Evolutionary conservation across 2,888 invertebrate species (phyloP), one percentile per base, ranked within the genome.

Genomic region (Eilema depressum): DNA sequence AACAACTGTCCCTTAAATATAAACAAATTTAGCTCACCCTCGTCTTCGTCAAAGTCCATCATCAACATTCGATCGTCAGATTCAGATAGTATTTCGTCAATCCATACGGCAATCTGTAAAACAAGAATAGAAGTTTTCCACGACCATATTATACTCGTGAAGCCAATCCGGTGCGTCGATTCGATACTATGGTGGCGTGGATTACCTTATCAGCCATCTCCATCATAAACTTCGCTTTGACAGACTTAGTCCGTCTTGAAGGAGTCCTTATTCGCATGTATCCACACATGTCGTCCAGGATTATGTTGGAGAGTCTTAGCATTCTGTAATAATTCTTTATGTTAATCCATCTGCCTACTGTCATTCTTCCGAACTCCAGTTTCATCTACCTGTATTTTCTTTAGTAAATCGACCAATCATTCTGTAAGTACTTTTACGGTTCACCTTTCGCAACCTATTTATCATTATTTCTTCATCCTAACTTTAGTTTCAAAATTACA

Each of bases 1-100:
- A 87, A 87, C 86, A 90, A 91, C 87, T 88, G 88, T 88, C 87
- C 83, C 68, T 68, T 26, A 70, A 47, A 26, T 59, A n/a, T 59
- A 65, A n/a, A 23, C n/a, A 47, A 66, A 62, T 62, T 33, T 10
- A 60, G 73, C 87, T 89, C 83, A 95, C 95, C 95, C 14, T 93
- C 91, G 69, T 95, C 94, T 85, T 95, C 95, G 68, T 95, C 95
- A 70, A 90, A 91, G 84, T 95, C 95, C 94, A 95, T 95, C 93
- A 95, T 93, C 30, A 95, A 84, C 94, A 95, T 94, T n/a, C 92
- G 88, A 65, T 94, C 95, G 41, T 95, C 93, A 2, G 94, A 92
- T 75, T 95, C 95, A 26, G 86, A 80, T 20, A 95, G 86, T 64
- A 95, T 91, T 82, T 94, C 94, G 65, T 95, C 93, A 60, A 95